Percentiles rank a stretch among this genome's conserved stretches.
Conservation (phyloP, 1,140 invertebrate species). For the Halotydeus destructor region DNA sequence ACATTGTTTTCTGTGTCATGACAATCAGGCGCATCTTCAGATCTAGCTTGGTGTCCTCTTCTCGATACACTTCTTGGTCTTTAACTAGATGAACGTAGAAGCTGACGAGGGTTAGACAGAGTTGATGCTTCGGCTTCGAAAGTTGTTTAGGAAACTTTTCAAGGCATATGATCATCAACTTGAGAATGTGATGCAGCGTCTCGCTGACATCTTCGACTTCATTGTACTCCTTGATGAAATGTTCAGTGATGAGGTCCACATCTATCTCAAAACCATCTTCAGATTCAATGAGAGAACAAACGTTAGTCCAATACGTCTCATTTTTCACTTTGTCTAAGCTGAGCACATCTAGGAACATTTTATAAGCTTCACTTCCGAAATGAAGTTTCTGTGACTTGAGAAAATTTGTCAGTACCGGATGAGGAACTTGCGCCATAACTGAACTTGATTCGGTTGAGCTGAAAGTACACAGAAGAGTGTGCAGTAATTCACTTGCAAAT, state of each 20-base stretch:
- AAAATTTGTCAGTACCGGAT: constrained; percentile 4
- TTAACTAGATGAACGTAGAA: constrained; percentile 11
- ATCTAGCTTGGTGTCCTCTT: neutral
- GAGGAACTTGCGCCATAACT: neutral
- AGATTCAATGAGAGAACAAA: constrained; percentile 4
- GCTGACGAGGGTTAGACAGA: constrained; percentile 8
- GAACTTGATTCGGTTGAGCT: neutral
- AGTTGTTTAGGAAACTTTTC: constrained; percentile 3
- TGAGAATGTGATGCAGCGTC: constrained; percentile 8
- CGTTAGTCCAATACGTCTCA: constrained; percentile 8
- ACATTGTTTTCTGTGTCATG: constrained; percentile 9
- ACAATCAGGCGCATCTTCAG: constrained; percentile 3
- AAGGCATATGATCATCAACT: constrained; percentile 2
- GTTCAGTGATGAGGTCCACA: neutral
- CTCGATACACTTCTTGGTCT: neutral
- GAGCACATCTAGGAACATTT: constrained; percentile 9
- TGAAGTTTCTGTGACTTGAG: constrained; percentile 5
- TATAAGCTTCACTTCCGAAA: constrained; percentile 6
- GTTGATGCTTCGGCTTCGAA: constrained; percentile 6
- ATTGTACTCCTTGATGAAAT: constrained; percentile 1
- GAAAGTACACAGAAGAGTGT: constrained; percentile 4
- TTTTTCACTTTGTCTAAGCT: constrained; percentile 2
- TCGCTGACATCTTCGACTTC: neutral
- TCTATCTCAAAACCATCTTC: constrained; percentile 4
- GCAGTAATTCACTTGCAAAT: constrained; percentile 10